These are phyloP conservation scores for Presbytis comata DNA, from an alignment of 2,797 vertebrate genomes.

Conservation along the genomic window DNA sequence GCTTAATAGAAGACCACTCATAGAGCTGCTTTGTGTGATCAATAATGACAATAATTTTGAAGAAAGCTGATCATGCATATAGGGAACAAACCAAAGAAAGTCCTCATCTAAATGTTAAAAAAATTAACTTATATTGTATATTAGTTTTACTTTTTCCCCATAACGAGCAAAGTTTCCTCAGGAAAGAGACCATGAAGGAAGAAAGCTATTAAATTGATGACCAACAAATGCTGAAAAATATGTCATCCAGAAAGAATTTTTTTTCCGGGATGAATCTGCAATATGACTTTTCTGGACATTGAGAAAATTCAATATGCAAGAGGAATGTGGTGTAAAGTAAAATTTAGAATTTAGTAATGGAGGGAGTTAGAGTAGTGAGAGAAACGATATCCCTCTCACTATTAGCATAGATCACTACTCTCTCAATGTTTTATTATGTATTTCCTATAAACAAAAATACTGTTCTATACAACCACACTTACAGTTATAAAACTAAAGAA, in stretches of 20 bases:
- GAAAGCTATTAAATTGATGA: neutral
- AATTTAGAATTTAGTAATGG: neutral
- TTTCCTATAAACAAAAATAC: neutral
- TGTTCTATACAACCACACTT: neutral
- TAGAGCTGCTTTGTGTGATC: neutral
- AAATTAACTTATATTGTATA: neutral
- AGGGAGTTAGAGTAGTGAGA: neutral
- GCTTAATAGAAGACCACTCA: neutral
- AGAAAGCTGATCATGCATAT: neutral
- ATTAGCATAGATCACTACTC: neutral
- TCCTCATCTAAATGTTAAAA: neutral
- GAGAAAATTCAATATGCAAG: neutral
- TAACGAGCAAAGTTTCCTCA: neutral
- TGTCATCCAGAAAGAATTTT: neutral
- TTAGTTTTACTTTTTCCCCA: neutral
- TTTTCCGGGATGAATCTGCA: neutral
- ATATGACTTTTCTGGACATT: neutral
- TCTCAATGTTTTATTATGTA: neutral
- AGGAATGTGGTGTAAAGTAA: neutral
- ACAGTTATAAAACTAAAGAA: neutral
- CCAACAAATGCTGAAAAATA: slow-evolving; percentile 2
- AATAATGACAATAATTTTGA: neutral
- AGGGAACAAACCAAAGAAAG: neutral
- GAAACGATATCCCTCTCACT: neutral
- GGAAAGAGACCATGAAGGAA: neutral